Base-by-base conservation (phyloP, 2,113 vertebrate species). In the Chionis minor region DNA sequence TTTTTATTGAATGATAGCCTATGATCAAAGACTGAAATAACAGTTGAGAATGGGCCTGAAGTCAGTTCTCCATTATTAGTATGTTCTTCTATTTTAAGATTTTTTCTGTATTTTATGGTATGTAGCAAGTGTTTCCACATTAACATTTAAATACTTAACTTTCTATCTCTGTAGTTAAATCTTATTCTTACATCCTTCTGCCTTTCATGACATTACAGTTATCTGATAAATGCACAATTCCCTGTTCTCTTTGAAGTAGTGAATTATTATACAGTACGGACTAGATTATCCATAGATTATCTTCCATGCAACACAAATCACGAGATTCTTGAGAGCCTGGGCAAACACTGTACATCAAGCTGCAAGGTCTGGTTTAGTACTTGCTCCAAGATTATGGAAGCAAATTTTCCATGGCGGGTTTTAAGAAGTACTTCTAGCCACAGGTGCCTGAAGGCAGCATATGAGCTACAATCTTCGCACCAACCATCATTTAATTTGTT, bases 171-270 rank as follows among this genome's bases (percentile, higher is more conserved):
- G 19, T 78, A 62, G 38, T 86, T 86, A 73, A 83, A 96, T 91
- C 81, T 86, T 77, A 90, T 55, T 87, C 59, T 87, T 94, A 55
- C 40, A 84, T 89, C 65, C 69, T 95, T 96, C 78, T 74, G 69
- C 73, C 26, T 89, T 92, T 91, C 69, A 71, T 84, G 88, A 75
- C 70, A 61, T 87, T 84, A 35, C 15, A 51, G 45, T 86, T 96
- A 87, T 81, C 93, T 95, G 86, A 92, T 97, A 87, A 89, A 89
- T 47, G 49, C 61, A 71, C 18, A 74, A 40, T 71, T 84, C 67
- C 79, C 51, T 63, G 32, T 89, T 86, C 71, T 66, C 84, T 96
- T 96, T 96, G 93, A 97, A 92, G 91, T 47, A 75, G 84, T 89
- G 91, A 91, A 94, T 95, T 91, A 86, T 96, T 95, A 91, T 32